Percentiles rank a stretch among this genome's conserved stretches.
These are phyloP conservation scores for Euura saliciscinereae DNA, from an alignment of 1,140 invertebrate genomes.

Conservation along the genomic window DNA sequence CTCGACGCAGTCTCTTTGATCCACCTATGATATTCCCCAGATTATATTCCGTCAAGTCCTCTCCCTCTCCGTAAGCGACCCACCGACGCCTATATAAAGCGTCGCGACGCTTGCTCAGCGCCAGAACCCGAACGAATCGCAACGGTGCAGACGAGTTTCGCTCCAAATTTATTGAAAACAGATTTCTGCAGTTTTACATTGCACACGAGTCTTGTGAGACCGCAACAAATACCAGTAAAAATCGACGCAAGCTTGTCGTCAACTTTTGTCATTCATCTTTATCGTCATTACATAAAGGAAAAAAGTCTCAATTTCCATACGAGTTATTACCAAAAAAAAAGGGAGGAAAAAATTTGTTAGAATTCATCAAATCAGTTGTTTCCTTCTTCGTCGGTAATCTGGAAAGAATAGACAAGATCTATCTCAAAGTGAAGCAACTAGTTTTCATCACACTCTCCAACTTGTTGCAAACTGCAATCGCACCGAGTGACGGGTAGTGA, in stretches of 20 bases:
- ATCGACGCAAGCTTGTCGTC: too few relatives aligned
- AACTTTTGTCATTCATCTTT: too few relatives aligned
- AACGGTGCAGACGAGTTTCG: neutral
- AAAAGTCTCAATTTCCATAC: neutral
- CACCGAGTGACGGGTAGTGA: too few relatives aligned
- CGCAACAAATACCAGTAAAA: too few relatives aligned
- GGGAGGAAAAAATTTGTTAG: neutral
- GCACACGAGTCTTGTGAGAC: too few relatives aligned
- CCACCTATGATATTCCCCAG: neutral
- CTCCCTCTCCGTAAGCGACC: neutral
- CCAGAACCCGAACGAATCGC: constrained; percentile 20
- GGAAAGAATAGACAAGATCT: too few relatives aligned
- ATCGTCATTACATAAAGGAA: neutral
- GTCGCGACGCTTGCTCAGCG: constrained; percentile 20
- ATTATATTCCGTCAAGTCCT: neutral
- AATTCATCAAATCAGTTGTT: neutral
- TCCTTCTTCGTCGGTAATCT: too few relatives aligned
- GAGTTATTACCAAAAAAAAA: neutral
- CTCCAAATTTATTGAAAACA: neutral
- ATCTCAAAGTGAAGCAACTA: too few relatives aligned
- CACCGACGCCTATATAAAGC: constrained; percentile 23
- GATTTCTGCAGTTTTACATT: too few relatives aligned
- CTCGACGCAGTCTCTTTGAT: neutral
- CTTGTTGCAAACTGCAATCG: too few relatives aligned
- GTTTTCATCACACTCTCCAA: too few relatives aligned